Evolutionary conservation across 2,888 invertebrate species (phyloP), one percentile per base, ranked within the genome.

Genomic region (Pseudeuparius sepicola): DNA sequence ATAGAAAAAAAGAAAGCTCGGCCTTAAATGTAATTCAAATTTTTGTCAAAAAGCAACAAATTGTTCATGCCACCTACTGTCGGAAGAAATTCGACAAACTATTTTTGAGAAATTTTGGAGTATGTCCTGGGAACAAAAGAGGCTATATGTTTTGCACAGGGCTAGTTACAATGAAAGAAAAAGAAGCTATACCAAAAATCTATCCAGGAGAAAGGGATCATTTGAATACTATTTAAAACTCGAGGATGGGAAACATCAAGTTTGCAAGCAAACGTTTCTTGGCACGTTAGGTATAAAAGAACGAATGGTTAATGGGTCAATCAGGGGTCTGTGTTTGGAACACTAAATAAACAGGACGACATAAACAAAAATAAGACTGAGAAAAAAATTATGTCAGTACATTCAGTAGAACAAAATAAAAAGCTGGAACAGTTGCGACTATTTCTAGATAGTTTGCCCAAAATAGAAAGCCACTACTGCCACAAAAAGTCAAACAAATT

Each of bases 31-130:
- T 23, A 20, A 33, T 25, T 40, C 40, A 24, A 15, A 29, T 7
- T 34, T 40, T 29, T 40, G 39, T 13, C 32, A 36, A 24, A 39
- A 39, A 32, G 28, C 36, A 6, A 7, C 14, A 20, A 32, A 37
- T 34, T 26, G 28, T 9, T 28, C 4, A 5, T 27, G 27, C 10
- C 9, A 27, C 7, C 7, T 27, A 4, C 16, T 27, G 14, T 27
- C 27, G 3, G 14, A 27, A 3, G 27, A 27, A 14, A 27, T 27
- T 4, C 3, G 27, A 27, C 13, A 14, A 27, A 27, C 3, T 3
- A 27, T 27, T 27, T 27, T 27, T 27, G 14, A 27, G 3, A 12
- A 12, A 7, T 27, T 27, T 14, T 13, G 27, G 14, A 10, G 3
- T 4, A 27, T 27, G 27, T 5, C n/a, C 12, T 27, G 27, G 27